Conservation (phyloP, 37 sponge, comb jelly and placozoan genomes). For the Aplysina aerophoba region DNA sequence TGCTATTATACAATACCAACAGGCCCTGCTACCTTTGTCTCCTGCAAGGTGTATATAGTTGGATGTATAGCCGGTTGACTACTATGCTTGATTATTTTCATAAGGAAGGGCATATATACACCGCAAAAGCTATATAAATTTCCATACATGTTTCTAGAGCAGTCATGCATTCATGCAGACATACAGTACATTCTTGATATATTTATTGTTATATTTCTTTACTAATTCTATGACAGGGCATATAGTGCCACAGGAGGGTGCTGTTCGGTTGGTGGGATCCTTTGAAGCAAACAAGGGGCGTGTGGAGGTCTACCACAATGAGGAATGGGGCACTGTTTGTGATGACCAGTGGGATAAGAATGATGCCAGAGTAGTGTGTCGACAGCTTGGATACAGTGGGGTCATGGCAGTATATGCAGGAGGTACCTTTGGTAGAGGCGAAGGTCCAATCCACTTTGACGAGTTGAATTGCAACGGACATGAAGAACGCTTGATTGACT, state of each 20-base stretch:
- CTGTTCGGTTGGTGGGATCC: background rate
- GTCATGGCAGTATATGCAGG: background rate
- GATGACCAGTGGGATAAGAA: constrained; percentile 17
- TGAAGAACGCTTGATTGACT: constrained; percentile 31
- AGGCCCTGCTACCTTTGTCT: too few relatives aligned
- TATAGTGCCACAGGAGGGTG: background rate
- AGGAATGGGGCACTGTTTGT: constrained; percentile 44
- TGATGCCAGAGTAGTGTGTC: constrained; percentile 31
- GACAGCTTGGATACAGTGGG: constrained; percentile 39
- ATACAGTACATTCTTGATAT: too few relatives aligned
- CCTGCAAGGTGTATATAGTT: too few relatives aligned
- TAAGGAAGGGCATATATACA: too few relatives aligned
- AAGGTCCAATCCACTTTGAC: constrained; percentile 33
- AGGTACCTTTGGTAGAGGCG: background rate
- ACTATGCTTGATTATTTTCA: too few relatives aligned
- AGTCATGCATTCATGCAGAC: too few relatives aligned
- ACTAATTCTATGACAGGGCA: background rate
- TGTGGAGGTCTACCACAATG: constrained; percentile 37
- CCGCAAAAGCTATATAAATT: too few relatives aligned
- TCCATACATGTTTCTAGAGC: too few relatives aligned
- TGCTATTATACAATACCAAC: too few relatives aligned
- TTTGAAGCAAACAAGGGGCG: background rate
- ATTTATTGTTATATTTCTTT: background rate
- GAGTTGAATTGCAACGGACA: constrained; percentile 35
- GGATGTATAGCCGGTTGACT: too few relatives aligned